phyloP scores from a whole-genome alignment of 2,888 invertebrate genomes.

The Apeira syringaria region DNA sequence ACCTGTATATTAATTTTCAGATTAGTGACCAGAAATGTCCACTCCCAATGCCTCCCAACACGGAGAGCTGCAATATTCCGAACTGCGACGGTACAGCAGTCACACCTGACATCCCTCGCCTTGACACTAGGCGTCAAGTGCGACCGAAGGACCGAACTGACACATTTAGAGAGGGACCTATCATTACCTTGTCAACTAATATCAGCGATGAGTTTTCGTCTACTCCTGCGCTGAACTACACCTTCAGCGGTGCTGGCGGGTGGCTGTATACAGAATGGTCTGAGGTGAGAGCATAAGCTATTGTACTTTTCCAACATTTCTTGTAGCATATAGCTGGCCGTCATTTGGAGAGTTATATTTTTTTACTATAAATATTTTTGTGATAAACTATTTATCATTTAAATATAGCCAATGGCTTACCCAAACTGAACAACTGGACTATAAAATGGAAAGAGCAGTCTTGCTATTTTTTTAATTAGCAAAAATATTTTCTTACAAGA shows the following conservation, averaged over 20 bases:
- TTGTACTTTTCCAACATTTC: no score
- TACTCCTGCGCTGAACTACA: conserved; percentile 55
- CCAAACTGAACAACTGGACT: no score
- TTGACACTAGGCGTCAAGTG: conserved; percentile 69
- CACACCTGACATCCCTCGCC: conserved; percentile 52
- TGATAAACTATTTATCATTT: no score
- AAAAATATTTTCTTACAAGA: no score
- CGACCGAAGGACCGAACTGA: conserved; percentile 64
- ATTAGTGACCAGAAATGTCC: conserved; percentile 78
- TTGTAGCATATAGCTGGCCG: no score
- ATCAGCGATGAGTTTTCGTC: conserved; percentile 55
- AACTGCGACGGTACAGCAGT: conserved; percentile 67
- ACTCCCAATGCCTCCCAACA: conserved; percentile 71
- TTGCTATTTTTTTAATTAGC: no score
- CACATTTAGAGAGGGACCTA: conserved; percentile 67
- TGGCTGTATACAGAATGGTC: conserved; percentile 86
- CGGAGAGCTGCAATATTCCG: conserved; percentile 67
- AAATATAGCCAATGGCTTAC: no score
- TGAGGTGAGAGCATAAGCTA: conserved; percentile 71
- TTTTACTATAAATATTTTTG: no score
- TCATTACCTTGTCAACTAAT: conserved; percentile 62
- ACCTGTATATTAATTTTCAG: conserved; percentile 42
- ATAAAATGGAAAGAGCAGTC: no score
- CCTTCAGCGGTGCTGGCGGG: conserved; percentile 67
- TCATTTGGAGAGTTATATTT: no score